Evolutionary conservation across 2,113 vertebrate genomes (phyloP).

Genomic region (Kobus ellipsiprymnus): DNA sequence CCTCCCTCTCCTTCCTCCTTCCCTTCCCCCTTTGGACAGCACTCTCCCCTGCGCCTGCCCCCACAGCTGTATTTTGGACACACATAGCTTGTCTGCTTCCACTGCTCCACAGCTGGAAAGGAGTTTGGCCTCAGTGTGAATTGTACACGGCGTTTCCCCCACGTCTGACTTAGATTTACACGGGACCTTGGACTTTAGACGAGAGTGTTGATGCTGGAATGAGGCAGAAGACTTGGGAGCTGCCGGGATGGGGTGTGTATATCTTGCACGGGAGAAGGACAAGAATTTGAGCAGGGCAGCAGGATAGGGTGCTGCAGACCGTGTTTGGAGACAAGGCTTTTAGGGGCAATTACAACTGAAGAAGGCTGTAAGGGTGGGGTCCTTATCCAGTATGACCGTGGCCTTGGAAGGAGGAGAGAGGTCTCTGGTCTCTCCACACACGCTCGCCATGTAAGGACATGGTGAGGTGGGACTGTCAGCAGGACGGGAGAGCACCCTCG

Average conservation of each 20-base stretch:
- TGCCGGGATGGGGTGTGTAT: background rate
- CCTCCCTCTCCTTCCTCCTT: background rate
- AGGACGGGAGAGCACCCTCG: too few relatives aligned
- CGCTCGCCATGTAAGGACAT: accelerated
- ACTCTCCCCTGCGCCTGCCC: too few relatives aligned
- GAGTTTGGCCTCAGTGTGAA: background rate
- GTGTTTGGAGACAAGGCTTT: background rate
- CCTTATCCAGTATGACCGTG: background rate
- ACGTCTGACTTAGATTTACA: background rate
- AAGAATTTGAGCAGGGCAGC: background rate
- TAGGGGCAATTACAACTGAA: background rate
- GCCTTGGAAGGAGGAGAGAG: background rate
- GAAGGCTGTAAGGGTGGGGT: background rate
- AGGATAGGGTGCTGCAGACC: background rate
- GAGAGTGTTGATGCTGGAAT: background rate
- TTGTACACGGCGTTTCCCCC: background rate
- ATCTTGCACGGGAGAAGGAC: background rate
- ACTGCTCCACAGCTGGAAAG: background rate
- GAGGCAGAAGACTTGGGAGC: background rate
- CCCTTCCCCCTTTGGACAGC: background rate
- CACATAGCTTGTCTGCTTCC: background rate
- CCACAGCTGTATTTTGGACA: background rate
- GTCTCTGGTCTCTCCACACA: background rate
- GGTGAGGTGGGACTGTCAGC: accelerated
- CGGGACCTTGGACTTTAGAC: background rate